Evolutionary conservation across 2,888 invertebrate species (phyloP).

Genomic region (Himalopsyche anomala): DNA sequence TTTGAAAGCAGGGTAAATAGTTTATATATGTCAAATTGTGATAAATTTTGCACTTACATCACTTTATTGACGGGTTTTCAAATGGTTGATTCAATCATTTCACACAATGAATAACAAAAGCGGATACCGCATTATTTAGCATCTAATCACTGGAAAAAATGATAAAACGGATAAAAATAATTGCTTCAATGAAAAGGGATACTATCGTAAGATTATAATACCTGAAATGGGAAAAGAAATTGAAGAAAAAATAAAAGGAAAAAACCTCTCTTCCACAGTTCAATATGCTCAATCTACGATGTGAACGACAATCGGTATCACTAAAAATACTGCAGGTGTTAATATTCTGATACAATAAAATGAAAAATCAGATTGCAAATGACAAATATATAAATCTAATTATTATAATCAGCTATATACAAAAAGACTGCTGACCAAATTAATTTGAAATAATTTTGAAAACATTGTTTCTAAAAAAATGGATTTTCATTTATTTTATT

Average conservation of each 20-base stretch:
- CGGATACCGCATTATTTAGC: background rate
- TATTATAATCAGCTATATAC: constrained; percentile 33
- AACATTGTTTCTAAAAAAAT: background rate
- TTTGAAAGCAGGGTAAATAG: too few relatives aligned
- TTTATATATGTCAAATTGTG: background rate
- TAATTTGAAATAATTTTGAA: background rate
- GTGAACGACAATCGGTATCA: too few relatives aligned
- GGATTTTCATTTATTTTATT: background rate
- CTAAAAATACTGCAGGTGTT: too few relatives aligned
- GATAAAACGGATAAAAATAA: too few relatives aligned
- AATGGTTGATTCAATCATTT: background rate
- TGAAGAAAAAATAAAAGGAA: too few relatives aligned
- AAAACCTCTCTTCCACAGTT: too few relatives aligned
- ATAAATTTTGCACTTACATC: background rate
- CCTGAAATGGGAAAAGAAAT: too few relatives aligned
- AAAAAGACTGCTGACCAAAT: constrained; percentile 6
- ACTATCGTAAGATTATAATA: too few relatives aligned
- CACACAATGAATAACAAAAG: background rate
- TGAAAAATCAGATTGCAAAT: background rate
- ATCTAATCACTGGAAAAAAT: background rate
- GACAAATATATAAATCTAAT: constrained; percentile 28
- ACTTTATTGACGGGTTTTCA: background rate
- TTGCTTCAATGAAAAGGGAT: too few relatives aligned
- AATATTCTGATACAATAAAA: too few relatives aligned
- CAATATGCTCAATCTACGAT: too few relatives aligned